Evolutionary conservation across 2,113 vertebrate genomes (phyloP).

Genomic region (Xenopus borealis): DNA sequence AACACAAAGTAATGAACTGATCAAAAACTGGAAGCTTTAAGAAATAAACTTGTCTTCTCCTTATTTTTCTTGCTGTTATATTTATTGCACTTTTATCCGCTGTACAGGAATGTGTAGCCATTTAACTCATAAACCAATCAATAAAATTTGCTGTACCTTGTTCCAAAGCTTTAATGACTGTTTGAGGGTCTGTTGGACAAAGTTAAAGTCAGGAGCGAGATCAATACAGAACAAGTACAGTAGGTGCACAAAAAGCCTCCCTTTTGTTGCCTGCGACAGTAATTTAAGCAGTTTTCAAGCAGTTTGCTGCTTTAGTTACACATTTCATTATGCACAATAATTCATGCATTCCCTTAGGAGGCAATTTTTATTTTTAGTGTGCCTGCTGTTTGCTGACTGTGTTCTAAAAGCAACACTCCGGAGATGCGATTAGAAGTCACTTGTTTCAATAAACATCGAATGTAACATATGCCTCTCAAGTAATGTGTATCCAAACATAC

Average conservation of each 20-base stretch:
- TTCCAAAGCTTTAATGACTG: too few relatives aligned
- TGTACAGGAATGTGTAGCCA: too few relatives aligned
- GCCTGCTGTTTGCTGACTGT: slow-evolving; percentile 72
- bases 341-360: slow-evolving; percentile 62
- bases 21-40: too few relatives aligned
- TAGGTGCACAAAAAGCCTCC: background rate
- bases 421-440: slow-evolving; percentile 91
- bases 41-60: too few relatives aligned
- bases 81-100: too few relatives aligned
- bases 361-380: slow-evolving; percentile 66
- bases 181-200: too few relatives aligned
- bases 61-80: too few relatives aligned
- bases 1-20: too few relatives aligned
- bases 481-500: slow-evolving; percentile 99
- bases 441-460: slow-evolving; percentile 89
- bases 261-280: slow-evolving; percentile 28
- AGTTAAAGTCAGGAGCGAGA: background rate
- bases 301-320: slow-evolving; percentile 50
- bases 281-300: slow-evolving; percentile 30
- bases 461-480: slow-evolving; percentile 98
- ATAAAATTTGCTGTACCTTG: too few relatives aligned
- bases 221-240: slow-evolving; percentile 6
- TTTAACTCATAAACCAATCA: too few relatives aligned
- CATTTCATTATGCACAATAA: slow-evolving; percentile 54
- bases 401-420: slow-evolving; percentile 78